These are phyloP conservation scores for Scartelaos histophorus DNA, from an alignment of 2,113 vertebrate species.

Conservation along the genomic window DNA sequence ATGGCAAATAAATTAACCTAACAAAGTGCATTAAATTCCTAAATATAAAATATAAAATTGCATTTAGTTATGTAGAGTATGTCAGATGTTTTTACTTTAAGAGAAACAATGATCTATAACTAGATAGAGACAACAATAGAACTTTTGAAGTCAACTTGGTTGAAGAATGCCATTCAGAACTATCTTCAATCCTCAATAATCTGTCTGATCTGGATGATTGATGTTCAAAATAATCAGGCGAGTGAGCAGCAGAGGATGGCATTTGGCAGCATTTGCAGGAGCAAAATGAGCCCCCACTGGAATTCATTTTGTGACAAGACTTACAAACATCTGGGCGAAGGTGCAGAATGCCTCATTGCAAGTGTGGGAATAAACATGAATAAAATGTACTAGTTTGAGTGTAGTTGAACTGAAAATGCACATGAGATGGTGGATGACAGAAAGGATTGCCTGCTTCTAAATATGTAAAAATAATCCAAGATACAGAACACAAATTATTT, in stretches of 20 bases:
- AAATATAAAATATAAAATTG: neutral
- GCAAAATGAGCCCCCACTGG: constrained; percentile 6
- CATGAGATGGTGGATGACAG: constrained; percentile 6
- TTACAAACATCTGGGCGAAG: neutral
- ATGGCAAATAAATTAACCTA: too few species aligned
- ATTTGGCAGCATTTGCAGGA: constrained; percentile 5
- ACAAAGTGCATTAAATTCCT: neutral
- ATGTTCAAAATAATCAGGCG: constrained; percentile 5
- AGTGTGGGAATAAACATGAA: neutral
- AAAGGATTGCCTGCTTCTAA: neutral
- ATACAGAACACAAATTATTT: constrained; percentile 9
- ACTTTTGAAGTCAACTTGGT: neutral
- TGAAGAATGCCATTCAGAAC: neutral
- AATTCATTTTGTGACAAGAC: neutral
- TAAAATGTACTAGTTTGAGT: neutral
- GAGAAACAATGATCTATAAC: neutral
- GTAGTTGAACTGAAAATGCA: constrained; percentile 10
- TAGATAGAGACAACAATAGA: neutral
- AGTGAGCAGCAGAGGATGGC: constrained; percentile 5
- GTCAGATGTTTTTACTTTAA: neutral
- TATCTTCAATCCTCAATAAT: neutral
- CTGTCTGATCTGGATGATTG: neutral
- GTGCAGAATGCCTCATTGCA: neutral
- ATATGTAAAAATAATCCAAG: neutral
- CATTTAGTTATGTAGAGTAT: neutral